Evolutionary conservation across 2,797 vertebrate species (phyloP), one percentile per base, ranked within the genome.

Genomic region (Danio albolineatus): DNA sequence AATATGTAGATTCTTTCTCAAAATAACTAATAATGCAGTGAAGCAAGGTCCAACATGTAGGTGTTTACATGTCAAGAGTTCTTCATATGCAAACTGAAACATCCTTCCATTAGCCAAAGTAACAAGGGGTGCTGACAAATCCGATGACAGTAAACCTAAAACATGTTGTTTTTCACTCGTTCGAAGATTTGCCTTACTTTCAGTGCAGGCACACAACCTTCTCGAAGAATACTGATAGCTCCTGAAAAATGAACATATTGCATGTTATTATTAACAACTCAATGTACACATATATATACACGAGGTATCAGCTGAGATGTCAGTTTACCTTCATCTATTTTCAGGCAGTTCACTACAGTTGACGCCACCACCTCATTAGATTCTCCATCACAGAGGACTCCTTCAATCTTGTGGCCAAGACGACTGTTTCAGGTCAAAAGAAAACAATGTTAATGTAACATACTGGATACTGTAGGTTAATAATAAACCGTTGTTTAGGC

Each of bases 321-420:
- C 7, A 61, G 8, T 43, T 79, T 90, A 96, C 96, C 94, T 93
- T 96, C 94, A 86, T 97, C 91, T 67, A 96, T 95, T 83, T 89
- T 92, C 0, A 94, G 90, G 87, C 96, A 97, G 90, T 95, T 96
- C 84, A 97, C 94, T 51, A 97, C 93, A 0, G 96, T 97, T 36
- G 96, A 97, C 0, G 91, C 95, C 83, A 96, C 92, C 59, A 93
- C 84, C 87, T 96, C 95, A 59, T 95, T 95, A 49, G 96, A 96
- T 44, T 93, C 87, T 16, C 96, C 96, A 19, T 97, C 96, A 80
- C 96, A 96, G 16, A 97, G 91, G 82, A 97, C 94, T 10, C 95
- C 96, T 82, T 96, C 94, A 70, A 97, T 90, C 82, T 96, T 96
- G 66, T 95, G 91, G 46, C 95, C 95, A 2, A 97, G 93, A 49